Base-by-base conservation (phyloP, 2,888 invertebrate species). In the Electrophaes corylata region DNA sequence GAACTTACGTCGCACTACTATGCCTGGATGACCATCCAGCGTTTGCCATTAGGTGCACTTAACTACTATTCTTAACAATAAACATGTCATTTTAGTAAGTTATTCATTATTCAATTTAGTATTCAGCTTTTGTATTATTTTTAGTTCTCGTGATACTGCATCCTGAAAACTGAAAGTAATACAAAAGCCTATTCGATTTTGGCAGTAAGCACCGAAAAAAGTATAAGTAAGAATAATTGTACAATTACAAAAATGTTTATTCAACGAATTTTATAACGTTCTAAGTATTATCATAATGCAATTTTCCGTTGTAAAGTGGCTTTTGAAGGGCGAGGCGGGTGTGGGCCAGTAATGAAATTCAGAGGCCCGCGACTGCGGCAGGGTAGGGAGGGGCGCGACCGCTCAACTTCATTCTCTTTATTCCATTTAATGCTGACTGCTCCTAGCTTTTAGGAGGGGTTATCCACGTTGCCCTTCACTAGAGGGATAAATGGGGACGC, bases 381-480 rank as follows among this genome's bases (percentile, higher is more conserved):
- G 55, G 44, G 26, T 80, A 10, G 83, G 67, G 71, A 72, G 69
- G 71, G 78, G 78, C 72, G 79, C 82, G 83, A 85, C 85, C 86
- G 88, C 86, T 86, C 90, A 86, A 87, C 89, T 88, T 86, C 85
- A 86, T 89, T 90, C 88, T 84, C 89, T 88, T 91, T 90, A 91
- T 91, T 90, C 88, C 91, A 89, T 90, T 90, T 90, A 91, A 91
- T 90, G 90, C 91, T 91, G 90, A 91, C 91, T 91, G 88, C 91
- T 91, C 83, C 88, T 90, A 88, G 89, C 91, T 91, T 91, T 91
- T 89, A 90, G 89, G 91, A 89, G 91, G 91, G 91, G 91, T 90
- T 89, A 91, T 91, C 88, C 89, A 83, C 81, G 84, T 86, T 86
- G 89, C 91, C 91, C 91, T 88, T 85, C 86, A 83, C 84, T 81